phyloP scores from a whole-genome alignment of 1,140 invertebrate species.

The Drosophila virilis region DNA sequence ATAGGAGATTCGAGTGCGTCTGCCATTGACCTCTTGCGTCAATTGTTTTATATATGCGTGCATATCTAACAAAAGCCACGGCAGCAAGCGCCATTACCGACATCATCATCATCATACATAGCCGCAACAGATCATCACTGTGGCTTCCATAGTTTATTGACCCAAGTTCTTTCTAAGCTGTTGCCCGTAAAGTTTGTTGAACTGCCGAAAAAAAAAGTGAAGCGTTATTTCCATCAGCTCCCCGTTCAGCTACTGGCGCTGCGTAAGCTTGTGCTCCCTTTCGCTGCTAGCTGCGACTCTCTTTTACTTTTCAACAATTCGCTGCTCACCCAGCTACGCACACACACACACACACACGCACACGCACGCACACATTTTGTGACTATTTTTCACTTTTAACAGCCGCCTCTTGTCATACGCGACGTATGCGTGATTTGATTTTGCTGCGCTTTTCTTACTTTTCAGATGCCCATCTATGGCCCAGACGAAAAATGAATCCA shows the following conservation, averaged over 20 bases:
- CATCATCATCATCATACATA: slow-evolving; percentile 39
- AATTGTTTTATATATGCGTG: slow-evolving; percentile 60
- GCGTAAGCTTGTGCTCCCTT: slow-evolving; percentile 49
- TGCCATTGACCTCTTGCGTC: slow-evolving; percentile 65
- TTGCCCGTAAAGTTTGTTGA: slow-evolving; percentile 68
- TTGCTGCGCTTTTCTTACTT: slow-evolving; percentile 49
- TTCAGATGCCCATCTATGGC: slow-evolving; percentile 42
- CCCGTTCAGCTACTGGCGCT: slow-evolving; percentile 30
- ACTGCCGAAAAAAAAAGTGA: slow-evolving; percentile 73
- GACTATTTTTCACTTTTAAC: slow-evolving; percentile 73
- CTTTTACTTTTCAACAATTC: slow-evolving; percentile 59
- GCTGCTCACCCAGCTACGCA: background rate
- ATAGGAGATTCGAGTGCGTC: slow-evolving; percentile 37
- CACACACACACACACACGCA: background rate
- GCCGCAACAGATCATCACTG: slow-evolving; percentile 48
- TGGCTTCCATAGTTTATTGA: slow-evolving; percentile 72
- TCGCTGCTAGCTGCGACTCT: slow-evolving; percentile 39
- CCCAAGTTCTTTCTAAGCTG: slow-evolving; percentile 60
- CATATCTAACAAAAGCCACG: slow-evolving; percentile 58
- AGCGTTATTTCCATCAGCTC: slow-evolving; percentile 41
- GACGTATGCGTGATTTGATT: slow-evolving; percentile 78
- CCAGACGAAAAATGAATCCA: slow-evolving; percentile 37
- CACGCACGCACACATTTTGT: background rate
- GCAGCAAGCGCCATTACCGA: slow-evolving; percentile 47
- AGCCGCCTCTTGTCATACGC: slow-evolving; percentile 50